Percentiles rank a stretch among this genome's conserved stretches.
These are phyloP conservation scores for Lithobius niger DNA, from an alignment of 1,140 invertebrate species.

Conservation along the genomic window DNA sequence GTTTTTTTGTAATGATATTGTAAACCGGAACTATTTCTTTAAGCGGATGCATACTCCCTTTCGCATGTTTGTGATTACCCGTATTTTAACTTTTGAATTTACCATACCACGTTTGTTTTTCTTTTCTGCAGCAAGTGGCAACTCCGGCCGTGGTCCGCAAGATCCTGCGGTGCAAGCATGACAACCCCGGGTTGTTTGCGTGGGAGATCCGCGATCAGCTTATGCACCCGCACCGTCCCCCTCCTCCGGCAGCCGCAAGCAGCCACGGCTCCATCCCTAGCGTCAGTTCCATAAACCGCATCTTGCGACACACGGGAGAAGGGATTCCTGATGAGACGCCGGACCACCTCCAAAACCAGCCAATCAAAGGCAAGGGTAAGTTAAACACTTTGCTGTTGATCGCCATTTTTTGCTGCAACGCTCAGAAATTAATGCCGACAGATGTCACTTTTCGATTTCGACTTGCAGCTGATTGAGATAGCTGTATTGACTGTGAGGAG, in stretches of 20 bases:
- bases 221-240: constrained; percentile 62
- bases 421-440: too few species aligned
- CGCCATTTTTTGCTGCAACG: too few species aligned
- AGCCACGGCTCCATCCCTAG: constrained; percentile 73
- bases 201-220: constrained; percentile 84
- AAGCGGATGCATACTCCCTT: too few species aligned
- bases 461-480: too few species aligned
- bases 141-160: constrained; percentile 84
- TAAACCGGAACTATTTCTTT: too few species aligned
- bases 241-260: too few species aligned
- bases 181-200: constrained; percentile 82
- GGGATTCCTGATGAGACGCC: neutral
- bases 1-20: too few species aligned
- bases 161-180: constrained; percentile 76
- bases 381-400: too few species aligned
- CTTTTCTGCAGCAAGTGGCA: constrained; percentile 52
- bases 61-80: too few species aligned
- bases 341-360: neutral
- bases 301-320: constrained; percentile 57
- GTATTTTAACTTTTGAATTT: neutral
- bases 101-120: constrained; percentile 5
- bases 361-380: neutral
- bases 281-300: constrained; percentile 87
- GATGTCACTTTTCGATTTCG: too few species aligned
- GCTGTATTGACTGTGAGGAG: too few species aligned